Evolutionary conservation across 2,888 invertebrate genomes (phyloP), one percentile per base, ranked within the genome.

Genomic region (Apotomis turbidana): DNA sequence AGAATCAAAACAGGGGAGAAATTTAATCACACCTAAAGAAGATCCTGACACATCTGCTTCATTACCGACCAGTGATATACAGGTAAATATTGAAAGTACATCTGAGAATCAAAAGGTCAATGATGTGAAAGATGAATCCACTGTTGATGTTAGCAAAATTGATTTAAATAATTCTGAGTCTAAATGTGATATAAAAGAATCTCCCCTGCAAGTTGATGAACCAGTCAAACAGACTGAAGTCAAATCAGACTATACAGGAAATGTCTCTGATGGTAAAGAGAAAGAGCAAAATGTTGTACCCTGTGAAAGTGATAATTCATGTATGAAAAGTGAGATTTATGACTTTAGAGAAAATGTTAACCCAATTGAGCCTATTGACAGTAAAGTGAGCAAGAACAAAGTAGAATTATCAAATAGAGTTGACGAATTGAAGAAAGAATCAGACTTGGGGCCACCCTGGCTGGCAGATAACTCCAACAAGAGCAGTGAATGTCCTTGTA

Each of bases 281-380:
- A 80, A 83, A 81, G 87, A 90, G 85, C 86, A 89, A 85, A 85
- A 79, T 73, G 68, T 83, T 76, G 80, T 79, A 78, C 85, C 87
- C 76, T 85, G 86, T 87, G 84, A 84, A 78, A 88, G 83, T 86
- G 86, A 86, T 78, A 85, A 85, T 83, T 80, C 82, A 83, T 86
- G 88, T 88, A 81, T 89, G 76, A 90, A 90, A 87, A 91, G 86
- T 90, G 92, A 92, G 82, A 88, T 87, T 78, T 87, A 86, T 87
- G 92, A 93, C 79, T 93, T 87, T 88, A 90, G 93, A 89, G 93
- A 93, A 88, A 93, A 93, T 88, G 91, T 93, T 75, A 92, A 93
- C 78, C 93, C 93, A 79, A 92, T 89, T 90, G 91, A 91, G 80
- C 80, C 82, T 80, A 89, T 87, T 78, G 90, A 90, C 81, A 87